Evolutionary conservation across 1,140 invertebrate genomes (phyloP).

Genomic region (Zaprionus tsacasi): DNA sequence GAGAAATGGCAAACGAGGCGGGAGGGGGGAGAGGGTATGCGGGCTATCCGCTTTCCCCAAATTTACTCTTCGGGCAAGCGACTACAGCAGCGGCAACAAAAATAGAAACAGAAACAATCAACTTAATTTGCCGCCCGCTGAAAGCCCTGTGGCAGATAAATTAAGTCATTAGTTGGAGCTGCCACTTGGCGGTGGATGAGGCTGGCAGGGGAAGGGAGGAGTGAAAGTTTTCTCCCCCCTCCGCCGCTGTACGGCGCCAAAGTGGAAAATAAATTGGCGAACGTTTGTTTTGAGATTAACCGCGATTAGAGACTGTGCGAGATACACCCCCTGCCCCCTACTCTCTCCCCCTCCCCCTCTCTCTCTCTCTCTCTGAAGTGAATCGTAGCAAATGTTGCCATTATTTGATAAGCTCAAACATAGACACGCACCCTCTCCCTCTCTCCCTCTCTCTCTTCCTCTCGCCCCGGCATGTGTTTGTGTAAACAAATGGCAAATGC

Average conservation of each 20-base stretch:
- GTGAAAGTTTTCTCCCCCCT: slow-evolving; percentile 52
- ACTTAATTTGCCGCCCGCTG: slow-evolving; percentile 83
- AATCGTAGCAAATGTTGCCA: slow-evolving; percentile 81
- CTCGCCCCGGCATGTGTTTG: slow-evolving; percentile 56
- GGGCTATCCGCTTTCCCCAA: slow-evolving; percentile 16
- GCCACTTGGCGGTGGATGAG: slow-evolving; percentile 34
- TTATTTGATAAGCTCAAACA: slow-evolving; percentile 83
- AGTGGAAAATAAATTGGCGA: slow-evolving; percentile 84
- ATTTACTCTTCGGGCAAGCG: neutral
- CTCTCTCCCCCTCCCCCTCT: neutral
- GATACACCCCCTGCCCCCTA: slow-evolving; percentile 1
- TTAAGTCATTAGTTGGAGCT: slow-evolving; percentile 84
- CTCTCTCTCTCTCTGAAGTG: slow-evolving; percentile 17
- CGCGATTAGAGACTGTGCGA: slow-evolving; percentile 76
- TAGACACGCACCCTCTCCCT: slow-evolving; percentile 46
- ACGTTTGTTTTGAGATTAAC: slow-evolving; percentile 84
- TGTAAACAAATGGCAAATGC: slow-evolving; percentile 83
- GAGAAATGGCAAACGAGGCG: neutral
- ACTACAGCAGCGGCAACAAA: neutral
- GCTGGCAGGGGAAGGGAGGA: slow-evolving; percentile 7
- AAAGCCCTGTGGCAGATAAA: slow-evolving; percentile 84
- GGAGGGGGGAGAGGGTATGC: slow-evolving; percentile 2
- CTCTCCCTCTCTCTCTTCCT: neutral
- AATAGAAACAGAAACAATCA: slow-evolving; percentile 67
- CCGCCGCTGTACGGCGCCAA: slow-evolving; percentile 39